phyloP scores from a whole-genome alignment of 2,113 vertebrate genomes.

The Campylomormyrus tamandua region DNA sequence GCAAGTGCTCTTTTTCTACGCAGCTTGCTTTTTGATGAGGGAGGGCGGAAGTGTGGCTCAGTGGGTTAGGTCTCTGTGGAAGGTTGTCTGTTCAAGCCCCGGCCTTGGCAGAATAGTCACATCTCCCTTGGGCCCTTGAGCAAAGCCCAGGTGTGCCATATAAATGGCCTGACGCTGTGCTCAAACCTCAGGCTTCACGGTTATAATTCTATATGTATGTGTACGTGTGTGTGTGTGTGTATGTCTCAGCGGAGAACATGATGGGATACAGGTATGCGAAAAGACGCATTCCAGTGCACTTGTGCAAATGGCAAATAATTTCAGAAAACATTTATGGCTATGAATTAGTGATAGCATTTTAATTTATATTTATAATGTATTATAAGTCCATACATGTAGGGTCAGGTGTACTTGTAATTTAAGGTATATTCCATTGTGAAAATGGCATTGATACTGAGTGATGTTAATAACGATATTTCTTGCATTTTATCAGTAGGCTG shows the following conservation, averaged over 20 bases:
- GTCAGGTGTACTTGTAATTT: neutral
- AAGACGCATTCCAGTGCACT: neutral
- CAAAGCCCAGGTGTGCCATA: neutral
- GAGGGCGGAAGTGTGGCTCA: no score
- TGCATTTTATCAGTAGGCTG: neutral
- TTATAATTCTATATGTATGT: neutral
- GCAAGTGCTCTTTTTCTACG: constrained; percentile 39
- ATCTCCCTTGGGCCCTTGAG: neutral
- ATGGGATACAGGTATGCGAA: neutral
- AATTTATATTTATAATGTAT: neutral
- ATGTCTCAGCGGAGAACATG: neutral
- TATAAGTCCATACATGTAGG: neutral
- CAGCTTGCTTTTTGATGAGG: constrained; percentile 30
- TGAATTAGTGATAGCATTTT: neutral
- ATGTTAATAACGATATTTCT: neutral
- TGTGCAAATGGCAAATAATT: neutral
- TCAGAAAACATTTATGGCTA: neutral
- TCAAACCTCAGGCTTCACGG: neutral
- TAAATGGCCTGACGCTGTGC: neutral
- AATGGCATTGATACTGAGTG: neutral
- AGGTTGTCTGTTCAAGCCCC: neutral
- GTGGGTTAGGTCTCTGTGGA: neutral
- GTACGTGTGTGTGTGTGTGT: neutral
- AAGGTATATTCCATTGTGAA: neutral
- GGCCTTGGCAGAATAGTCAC: neutral